A percentile compares a stretch with the other conserved stretches of the same genome.
Conservation (phyloP, 2,888 invertebrate species). For the Clunio marinus region DNA sequence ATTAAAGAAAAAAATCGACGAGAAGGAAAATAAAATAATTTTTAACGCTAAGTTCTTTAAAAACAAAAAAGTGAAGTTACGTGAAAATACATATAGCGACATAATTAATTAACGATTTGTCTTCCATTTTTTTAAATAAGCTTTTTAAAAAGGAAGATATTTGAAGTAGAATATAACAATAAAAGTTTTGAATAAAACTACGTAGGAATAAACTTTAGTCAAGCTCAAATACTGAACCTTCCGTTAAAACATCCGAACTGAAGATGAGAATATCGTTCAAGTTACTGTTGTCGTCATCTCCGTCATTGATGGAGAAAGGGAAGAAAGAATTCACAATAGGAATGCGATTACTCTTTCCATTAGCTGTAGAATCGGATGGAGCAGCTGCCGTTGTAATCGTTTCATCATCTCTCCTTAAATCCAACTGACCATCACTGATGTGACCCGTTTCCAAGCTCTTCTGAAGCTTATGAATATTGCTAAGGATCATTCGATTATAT, state of each 20-base stretch:
- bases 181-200: no score
- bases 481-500: slow-evolving; percentile 49
- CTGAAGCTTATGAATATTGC: slow-evolving; percentile 50
- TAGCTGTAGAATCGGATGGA: no score
- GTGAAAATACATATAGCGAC: no score
- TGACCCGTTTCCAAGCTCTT: slow-evolving; percentile 49
- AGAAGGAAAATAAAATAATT: no score
- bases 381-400: not conserved
- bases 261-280: slow-evolving; percentile 29
- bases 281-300: slow-evolving; percentile 45
- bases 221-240: slow-evolving; percentile 26
- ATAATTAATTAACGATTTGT: no score
- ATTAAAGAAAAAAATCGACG: no score
- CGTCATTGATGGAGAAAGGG: slow-evolving; percentile 48
- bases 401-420: slow-evolving; percentile 23
- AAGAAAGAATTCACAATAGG: slow-evolving; percentile 51
- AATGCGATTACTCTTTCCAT: slow-evolving; percentile 45
- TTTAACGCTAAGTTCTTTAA: no score
- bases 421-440: slow-evolving; percentile 47
- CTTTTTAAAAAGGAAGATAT: no score
- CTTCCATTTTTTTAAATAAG: no score
- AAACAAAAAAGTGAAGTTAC: no score
- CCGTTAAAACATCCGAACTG: not conserved
- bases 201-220: slow-evolving; percentile 10
- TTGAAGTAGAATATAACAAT: no score